phyloP scores from a whole-genome alignment of 2,888 invertebrate genomes.

The Chaitophorus viminalis region DNA sequence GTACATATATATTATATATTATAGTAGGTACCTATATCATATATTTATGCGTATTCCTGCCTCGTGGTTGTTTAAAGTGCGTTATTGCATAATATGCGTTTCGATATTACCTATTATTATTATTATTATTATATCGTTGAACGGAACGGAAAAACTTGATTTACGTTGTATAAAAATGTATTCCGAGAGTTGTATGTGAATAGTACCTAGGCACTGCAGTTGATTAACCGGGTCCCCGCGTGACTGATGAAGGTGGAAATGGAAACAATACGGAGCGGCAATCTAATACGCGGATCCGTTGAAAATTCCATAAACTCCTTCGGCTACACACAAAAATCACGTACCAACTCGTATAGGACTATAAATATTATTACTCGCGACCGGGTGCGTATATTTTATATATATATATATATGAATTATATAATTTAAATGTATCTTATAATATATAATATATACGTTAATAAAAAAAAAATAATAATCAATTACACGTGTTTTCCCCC shows the following conservation, averaged over 20 bases:
- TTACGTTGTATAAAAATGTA: not conserved
- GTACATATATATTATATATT: not conserved
- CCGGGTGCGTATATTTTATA: not conserved
- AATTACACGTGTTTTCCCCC: slow-evolving; percentile 14
- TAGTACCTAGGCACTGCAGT: not conserved
- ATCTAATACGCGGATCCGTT: slow-evolving; percentile 13
- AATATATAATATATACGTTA: not conserved
- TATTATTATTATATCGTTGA: not conserved
- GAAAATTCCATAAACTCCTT: slow-evolving; percentile 19
- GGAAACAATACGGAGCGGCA: slow-evolving; percentile 19
- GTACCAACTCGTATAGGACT: not conserved
- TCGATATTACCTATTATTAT: not conserved
- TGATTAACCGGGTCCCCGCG: not conserved
- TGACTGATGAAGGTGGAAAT: not conserved
- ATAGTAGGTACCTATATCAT: too few species aligned
- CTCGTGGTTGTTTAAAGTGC: not conserved
- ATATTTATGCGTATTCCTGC: not conserved
- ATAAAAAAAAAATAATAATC: slow-evolving; percentile 39
- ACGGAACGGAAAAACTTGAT: not conserved
- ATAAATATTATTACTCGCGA: slow-evolving; percentile 5
- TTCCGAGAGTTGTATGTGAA: not conserved
- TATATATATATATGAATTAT: not conserved
- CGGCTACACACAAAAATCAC: slow-evolving; percentile 13
- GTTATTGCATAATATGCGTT: not conserved
- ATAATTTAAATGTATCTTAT: too few species aligned